A percentile compares a stretch with the other conserved stretches of the same genome.
Evolutionary conservation across 1,140 invertebrate species (phyloP).

Genomic region (Hermetia illucens): DNA sequence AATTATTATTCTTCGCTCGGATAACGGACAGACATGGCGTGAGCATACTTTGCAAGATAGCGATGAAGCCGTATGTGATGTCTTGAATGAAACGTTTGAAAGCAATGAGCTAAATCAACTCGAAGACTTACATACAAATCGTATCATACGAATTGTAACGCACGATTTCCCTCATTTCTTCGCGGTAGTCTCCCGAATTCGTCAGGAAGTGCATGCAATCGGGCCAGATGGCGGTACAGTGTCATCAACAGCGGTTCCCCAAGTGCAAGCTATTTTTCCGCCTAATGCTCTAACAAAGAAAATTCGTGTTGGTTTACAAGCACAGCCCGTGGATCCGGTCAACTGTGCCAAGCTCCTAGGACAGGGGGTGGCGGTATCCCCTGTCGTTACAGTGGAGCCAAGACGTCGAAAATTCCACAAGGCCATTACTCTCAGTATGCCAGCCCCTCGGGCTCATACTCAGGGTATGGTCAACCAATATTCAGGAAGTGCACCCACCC

Average conservation of each 20-base stretch:
- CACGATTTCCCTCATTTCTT: conserved; percentile 98
- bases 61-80: conserved; percentile 89
- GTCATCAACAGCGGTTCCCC: conserved; percentile 89
- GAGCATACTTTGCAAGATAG: conserved; percentile 92
- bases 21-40: conserved; percentile 96
- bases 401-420: conserved; percentile 96
- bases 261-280: conserved; percentile 97
- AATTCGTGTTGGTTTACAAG: conserved; percentile 98
- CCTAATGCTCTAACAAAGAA: conserved; percentile 96
- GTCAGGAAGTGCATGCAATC: conserved; percentile 97
- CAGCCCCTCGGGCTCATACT: conserved; percentile 83
- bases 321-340: conserved; percentile 91
- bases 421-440: conserved; percentile 94
- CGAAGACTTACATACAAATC: conserved; percentile 66
- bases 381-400: conserved; percentile 97
- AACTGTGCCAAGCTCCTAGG: conserved; percentile 90
- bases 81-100: conserved; percentile 82
- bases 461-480: conserved; percentile 97
- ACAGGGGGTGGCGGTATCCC: conserved; percentile 94
- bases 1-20: conserved; percentile 91
- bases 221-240: conserved; percentile 97
- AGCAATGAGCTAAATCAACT: conserved; percentile 74
- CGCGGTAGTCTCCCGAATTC: conserved; percentile 90
- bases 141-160: conserved; percentile 89
- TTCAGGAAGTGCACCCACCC: conserved; percentile 74